These are phyloP conservation scores for Ictalurus furcatus DNA, from an alignment of 2,113 vertebrate genomes.

Conservation along the genomic window DNA sequence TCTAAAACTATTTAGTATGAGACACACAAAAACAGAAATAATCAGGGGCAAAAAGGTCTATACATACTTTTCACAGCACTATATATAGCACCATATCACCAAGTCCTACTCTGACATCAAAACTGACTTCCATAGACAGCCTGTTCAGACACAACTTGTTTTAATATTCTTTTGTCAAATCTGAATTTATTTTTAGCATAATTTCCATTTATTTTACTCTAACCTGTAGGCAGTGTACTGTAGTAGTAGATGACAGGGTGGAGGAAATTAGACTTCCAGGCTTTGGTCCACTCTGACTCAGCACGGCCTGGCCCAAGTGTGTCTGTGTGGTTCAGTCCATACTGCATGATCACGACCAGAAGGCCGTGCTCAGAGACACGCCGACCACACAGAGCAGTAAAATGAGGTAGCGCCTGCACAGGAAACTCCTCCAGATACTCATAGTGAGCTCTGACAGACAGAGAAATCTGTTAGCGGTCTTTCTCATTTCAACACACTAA, in stretches of 20 bases:
- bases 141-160: neutral
- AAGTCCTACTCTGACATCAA: neutral
- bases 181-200: neutral
- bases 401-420: conserved; percentile 79
- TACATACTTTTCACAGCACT: neutral
- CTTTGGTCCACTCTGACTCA: conserved; percentile 83
- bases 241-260: conserved; percentile 96
- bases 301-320: conserved; percentile 79
- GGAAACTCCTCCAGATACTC: conserved; percentile 93
- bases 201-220: conserved; percentile 35
- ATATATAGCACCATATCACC: neutral
- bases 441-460: conserved; percentile 66
- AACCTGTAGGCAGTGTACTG: conserved; percentile 84
- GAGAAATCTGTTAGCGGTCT: neutral
- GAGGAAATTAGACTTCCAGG: conserved; percentile 94
- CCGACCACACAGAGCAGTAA: conserved; percentile 81
- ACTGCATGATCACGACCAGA: conserved; percentile 89
- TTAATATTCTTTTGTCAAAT: neutral
- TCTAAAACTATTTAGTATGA: no score
- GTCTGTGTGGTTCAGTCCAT: conserved; percentile 84
- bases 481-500: neutral
- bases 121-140: neutral
- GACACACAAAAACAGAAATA: no score
- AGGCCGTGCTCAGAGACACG: conserved; percentile 73
- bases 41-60: no score